These are phyloP conservation scores for Blastobasis adustella DNA, from an alignment of 2,888 invertebrate species.

Conservation along the genomic window DNA sequence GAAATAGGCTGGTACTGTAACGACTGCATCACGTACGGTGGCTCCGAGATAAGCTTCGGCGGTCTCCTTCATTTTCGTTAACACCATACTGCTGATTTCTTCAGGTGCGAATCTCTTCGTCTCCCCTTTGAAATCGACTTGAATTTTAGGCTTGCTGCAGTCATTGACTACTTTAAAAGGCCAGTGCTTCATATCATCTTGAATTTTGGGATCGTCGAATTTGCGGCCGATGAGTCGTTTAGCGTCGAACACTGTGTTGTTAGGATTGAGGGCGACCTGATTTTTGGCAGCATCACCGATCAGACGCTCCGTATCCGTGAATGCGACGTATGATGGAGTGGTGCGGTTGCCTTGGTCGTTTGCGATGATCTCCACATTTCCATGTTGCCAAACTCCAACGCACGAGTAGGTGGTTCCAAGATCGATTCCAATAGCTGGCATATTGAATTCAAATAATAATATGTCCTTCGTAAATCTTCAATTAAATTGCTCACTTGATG, in stretches of 20 bases:
- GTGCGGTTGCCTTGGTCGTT: conserved; percentile 93
- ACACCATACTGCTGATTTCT: conserved; percentile 82
- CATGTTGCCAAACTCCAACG: conserved; percentile 89
- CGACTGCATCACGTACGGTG: conserved; percentile 81
- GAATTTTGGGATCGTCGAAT: conserved; percentile 83
- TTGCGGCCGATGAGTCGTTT: conserved; percentile 87
- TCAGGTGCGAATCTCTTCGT: conserved; percentile 79
- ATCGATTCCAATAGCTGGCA: conserved; percentile 72
- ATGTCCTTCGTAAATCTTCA: too few relatives aligned
- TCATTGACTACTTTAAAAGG: conserved; percentile 84
- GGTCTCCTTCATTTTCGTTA: conserved; percentile 76
- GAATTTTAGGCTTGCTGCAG: conserved; percentile 79
- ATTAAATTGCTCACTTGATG: conserved; percentile 6
- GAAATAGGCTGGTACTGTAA: conserved; percentile 88
- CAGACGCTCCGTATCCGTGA: conserved; percentile 87
- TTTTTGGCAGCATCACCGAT: conserved; percentile 93
- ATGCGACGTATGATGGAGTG: conserved; percentile 91
- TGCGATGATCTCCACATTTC: conserved; percentile 88
- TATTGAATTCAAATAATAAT: conserved; percentile 19
- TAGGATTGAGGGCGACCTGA: conserved; percentile 85
- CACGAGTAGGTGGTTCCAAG: conserved; percentile 92
- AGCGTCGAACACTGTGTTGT: conserved; percentile 82
- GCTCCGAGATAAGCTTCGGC: conserved; percentile 82
- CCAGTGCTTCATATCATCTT: conserved; percentile 88
- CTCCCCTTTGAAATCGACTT: conserved; percentile 80